Conservation (phyloP, 2,113 vertebrate species). For the Bostrychus sinensis region DNA sequence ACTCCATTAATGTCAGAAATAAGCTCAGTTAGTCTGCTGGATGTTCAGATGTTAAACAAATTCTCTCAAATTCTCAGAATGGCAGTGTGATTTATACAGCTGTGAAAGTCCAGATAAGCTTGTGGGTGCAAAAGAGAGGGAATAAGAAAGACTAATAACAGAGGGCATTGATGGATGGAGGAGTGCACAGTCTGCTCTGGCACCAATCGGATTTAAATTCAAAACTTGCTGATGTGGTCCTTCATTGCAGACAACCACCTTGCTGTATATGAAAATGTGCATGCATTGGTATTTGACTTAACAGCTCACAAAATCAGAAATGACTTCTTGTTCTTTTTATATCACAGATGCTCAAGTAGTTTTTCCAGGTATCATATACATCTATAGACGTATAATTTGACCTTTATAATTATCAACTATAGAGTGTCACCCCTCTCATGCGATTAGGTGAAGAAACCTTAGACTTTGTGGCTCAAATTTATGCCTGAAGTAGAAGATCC, state of each 20-base stretch:
- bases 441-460: background rate
- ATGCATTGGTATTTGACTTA: background rate
- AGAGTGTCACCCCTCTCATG: background rate
- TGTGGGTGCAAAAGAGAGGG: background rate
- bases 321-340: too few species aligned
- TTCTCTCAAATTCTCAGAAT: background rate
- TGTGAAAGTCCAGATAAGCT: constrained; percentile 11
- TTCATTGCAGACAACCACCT: constrained; percentile 14
- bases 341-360: too few species aligned
- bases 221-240: constrained; percentile 37
- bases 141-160: constrained; percentile 10
- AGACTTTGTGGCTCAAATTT: too few species aligned
- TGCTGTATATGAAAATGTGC: constrained; percentile 8
- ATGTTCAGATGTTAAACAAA: background rate
- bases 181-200: constrained; percentile 8
- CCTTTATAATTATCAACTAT: background rate
- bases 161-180: constrained; percentile 31
- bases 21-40: background rate
- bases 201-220: constrained; percentile 36
- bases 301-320: background rate
- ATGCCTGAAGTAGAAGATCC: too few species aligned
- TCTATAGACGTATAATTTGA: background rate
- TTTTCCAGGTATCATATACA: background rate
- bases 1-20: background rate
- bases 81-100: constrained; percentile 9